Evolutionary conservation across 2,797 vertebrate genomes (phyloP), one percentile per base, ranked within the genome.

Genomic region (Liparis tanakae): DNA sequence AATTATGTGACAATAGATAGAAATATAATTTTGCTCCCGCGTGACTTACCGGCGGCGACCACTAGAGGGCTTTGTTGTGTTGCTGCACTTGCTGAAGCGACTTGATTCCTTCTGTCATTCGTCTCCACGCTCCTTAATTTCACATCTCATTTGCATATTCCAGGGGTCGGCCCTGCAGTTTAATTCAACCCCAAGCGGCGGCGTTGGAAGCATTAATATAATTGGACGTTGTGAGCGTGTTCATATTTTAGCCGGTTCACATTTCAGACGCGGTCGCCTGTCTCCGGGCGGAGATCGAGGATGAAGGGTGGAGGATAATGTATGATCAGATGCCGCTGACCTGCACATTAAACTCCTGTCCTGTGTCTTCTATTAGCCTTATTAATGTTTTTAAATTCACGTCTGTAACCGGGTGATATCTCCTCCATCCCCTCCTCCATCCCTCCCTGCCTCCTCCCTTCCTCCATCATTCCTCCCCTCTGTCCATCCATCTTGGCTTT

Each of bases 141-240:
- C 17, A 62, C 65, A 50, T 15, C 34, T 7, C 69, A 79, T 72
- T 73, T 79, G 70, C 73, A 83, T 83, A 73, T 83, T 34, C 44
- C 53, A 67, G 30, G 22, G 74, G 53, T 64, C 13, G 12, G 48
- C 89, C 18, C 33, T 69, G 62, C 89, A 94, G 93, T 74, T 77
- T 59, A 30, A 77, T 74, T 76, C 43, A 50, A 74, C 59, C 56
- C 57, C 44, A 46, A 74, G 53, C 48, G 39, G 63, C 59, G 3
- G 66, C 53, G 60, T 63, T 67, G 61, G 85, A 96, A 95, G 95
- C 95, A 95, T 96, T 95, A 95, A 89, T 87, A 74, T 95, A 95
- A 95, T 95, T 95, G 93, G 88, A 80, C 90, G 91, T 88, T 88
- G 85, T 89, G 89, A 91, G 91, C 72, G 79, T 78, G 81, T 85